phyloP scores from a whole-genome alignment of 2,113 vertebrate genomes.

The Mugil cephalus region DNA sequence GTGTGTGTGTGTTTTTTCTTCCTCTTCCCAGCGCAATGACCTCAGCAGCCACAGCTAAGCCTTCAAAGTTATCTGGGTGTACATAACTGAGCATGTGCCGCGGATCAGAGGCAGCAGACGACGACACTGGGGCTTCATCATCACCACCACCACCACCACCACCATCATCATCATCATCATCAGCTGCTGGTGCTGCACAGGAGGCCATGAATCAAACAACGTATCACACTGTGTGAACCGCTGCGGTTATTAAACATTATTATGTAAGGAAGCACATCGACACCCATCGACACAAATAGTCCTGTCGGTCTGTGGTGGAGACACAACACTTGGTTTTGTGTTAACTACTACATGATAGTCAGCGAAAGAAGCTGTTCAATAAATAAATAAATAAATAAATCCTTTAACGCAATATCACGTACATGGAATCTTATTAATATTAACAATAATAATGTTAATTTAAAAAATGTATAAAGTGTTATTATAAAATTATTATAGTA shows the following conservation, averaged over 20 bases:
- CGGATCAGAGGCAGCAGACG: constrained; percentile 75
- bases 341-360: no score
- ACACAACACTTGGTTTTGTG: neutral
- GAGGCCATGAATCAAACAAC: constrained; percentile 62
- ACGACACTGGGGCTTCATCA: constrained; percentile 24
- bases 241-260: constrained; percentile 37
- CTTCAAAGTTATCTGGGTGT: constrained; percentile 93
- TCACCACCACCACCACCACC: no score
- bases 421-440: no score
- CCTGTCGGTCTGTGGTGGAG: neutral
- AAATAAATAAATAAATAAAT: no score
- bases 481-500: no score
- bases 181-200: constrained; percentile 35
- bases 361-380: no score
- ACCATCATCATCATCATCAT: neutral
- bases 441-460: no score
- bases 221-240: neutral
- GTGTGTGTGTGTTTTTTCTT: constrained; percentile 34
- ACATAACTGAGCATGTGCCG: constrained; percentile 97
- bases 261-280: constrained; percentile 34
- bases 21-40: constrained; percentile 87
- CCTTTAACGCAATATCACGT: no score
- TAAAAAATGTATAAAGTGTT: no score
- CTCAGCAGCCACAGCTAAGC: constrained; percentile 96
- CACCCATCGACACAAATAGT: neutral